Base-by-base conservation (phyloP, 2,888 invertebrate genomes). In the Nomada goodeniana region DNA sequence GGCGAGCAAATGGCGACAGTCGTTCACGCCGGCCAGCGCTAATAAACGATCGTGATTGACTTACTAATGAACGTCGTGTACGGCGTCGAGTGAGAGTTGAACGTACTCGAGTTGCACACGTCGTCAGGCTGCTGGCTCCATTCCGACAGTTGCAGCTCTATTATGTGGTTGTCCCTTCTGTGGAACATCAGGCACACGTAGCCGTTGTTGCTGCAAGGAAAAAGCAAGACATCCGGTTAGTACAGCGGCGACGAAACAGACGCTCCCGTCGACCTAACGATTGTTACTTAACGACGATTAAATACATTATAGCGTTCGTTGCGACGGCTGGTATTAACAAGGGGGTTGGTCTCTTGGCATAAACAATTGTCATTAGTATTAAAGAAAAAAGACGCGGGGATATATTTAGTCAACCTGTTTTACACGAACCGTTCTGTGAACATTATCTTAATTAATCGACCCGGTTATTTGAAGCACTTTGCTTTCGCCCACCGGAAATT, bases 111-210 rank as follows among this genome's bases (percentile, higher is more conserved):
- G 13, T 94, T 93, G 94, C 97, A 97, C 2, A 96, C 96, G 90
- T 96, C 96, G 86, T 96, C 96, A 13, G 96, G 95, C 77, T 91
- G 91, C 68, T 92, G 91, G 78, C 92, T 92, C 93, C 93, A 93
- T 77, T 90, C 89, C 75, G 96, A 96, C 90, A 96, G 95, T 91
- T 96, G 96, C 89, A 97, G 95, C 94, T 97, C 97, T 87, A 97
- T 96, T 63, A 97, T 96, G 89, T 95, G 95, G 77, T 95, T 95
- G 87, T 96, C 96, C 75, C 97, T 95, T 64, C 95, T 96, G 93
- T 96, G 95, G 93, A 97, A 96, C 85, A 95, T 95, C 94, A 97
- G 95, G 93, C 97, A 97, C 42, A 96, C 96, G 93, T 96, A 97
- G 1, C 97, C 97, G 23, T 96, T 97, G 90, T 96, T 96, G 90